Evolutionary conservation across 2,797 vertebrate species (phyloP).

Genomic region (Gastrophryne carolinensis): DNA sequence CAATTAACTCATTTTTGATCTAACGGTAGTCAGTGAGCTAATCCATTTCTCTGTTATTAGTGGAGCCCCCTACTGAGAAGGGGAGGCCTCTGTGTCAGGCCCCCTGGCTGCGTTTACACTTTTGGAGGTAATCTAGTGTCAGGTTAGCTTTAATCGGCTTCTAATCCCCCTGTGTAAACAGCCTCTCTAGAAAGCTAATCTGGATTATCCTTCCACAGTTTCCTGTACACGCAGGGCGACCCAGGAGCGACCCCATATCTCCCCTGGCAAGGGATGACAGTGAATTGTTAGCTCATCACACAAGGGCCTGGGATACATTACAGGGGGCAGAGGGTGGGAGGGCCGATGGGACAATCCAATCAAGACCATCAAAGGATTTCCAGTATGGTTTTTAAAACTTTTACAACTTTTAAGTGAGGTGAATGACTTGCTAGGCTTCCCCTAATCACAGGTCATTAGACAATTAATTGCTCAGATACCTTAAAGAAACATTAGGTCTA

Average conservation of each 20-base stretch:
- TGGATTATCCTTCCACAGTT: slow-evolving; percentile 85
- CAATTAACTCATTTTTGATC: neutral
- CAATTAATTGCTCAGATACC: slow-evolving; percentile 12
- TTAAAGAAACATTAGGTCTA: neutral
- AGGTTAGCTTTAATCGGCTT: slow-evolving; percentile 82
- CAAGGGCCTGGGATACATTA: slow-evolving; percentile 7
- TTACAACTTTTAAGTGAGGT: slow-evolving; percentile 14
- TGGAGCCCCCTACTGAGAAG: slow-evolving; percentile 5
- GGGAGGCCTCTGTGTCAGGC: slow-evolving; percentile 60
- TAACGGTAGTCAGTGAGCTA: neutral
- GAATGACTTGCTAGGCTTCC: neutral
- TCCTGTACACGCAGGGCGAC: slow-evolving; percentile 70
- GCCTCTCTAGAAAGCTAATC: slow-evolving; percentile 73
- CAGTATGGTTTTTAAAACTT: neutral
- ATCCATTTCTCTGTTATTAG: slow-evolving; percentile 20
- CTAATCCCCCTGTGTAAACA: slow-evolving; percentile 88
- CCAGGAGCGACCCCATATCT: slow-evolving; percentile 64
- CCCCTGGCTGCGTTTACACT: slow-evolving; percentile 69
- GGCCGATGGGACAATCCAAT: neutral
- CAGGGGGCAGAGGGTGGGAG: neutral
- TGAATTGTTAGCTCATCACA: slow-evolving; percentile 37
- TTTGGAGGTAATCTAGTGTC: slow-evolving; percentile 72
- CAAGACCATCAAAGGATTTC: slow-evolving; percentile 29
- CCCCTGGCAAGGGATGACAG: slow-evolving; percentile 49
- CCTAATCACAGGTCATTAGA: slow-evolving; percentile 11